Evolutionary conservation across 1,140 invertebrate species (phyloP).

Genomic region (Magallana gigas): DNA sequence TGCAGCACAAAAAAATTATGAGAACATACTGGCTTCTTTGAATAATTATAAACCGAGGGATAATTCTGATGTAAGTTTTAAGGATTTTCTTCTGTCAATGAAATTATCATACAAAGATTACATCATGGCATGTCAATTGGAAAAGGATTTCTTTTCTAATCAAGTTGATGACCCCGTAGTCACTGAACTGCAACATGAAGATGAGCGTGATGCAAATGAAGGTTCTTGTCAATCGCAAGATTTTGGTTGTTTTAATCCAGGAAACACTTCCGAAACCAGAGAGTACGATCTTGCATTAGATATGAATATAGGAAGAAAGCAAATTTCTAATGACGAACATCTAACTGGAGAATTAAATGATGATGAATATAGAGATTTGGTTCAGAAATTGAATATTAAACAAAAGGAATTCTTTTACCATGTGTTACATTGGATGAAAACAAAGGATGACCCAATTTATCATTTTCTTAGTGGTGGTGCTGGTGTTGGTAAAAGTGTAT

Average conservation of each 20-base stretch:
- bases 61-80: neutral
- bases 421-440: constrained; percentile 21
- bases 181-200: constrained; percentile 44
- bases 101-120: no score
- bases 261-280: neutral
- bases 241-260: constrained; percentile 55
- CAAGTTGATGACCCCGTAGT: neutral
- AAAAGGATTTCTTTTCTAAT: constrained; percentile 4
- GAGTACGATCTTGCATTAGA: constrained; percentile 58
- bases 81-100: neutral
- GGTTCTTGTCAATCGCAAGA: neutral
- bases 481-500: constrained; percentile 50
- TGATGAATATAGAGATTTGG: constrained; percentile 32
- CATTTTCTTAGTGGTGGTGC: constrained; percentile 49
- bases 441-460: neutral
- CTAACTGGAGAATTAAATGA: constrained; percentile 40
- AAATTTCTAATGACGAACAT: neutral
- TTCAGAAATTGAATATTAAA: constrained; percentile 54
- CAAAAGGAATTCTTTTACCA: constrained; percentile 48
- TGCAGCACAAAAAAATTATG: no score
- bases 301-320: constrained; percentile 33
- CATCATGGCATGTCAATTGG: constrained; percentile 1
- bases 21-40: neutral
- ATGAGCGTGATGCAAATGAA: constrained; percentile 34
- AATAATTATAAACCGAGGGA: neutral